A percentile compares a stretch with the other conserved stretches of the same genome.
phyloP scores from a whole-genome alignment of 2,888 invertebrate species.

The Caenorhabditis japonica region DNA sequence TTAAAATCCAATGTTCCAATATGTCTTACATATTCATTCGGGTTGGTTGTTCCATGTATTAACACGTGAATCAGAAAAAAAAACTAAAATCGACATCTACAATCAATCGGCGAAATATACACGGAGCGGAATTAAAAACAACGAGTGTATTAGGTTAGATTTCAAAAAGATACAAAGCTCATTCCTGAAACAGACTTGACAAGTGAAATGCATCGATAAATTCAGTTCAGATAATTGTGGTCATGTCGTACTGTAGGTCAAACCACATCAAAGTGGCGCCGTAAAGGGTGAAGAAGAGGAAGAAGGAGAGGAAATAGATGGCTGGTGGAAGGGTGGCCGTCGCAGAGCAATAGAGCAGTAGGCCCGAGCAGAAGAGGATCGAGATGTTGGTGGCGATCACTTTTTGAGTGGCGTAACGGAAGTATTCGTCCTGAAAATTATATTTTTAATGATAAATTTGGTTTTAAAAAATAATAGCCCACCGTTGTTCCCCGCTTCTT shows the following conservation, averaged over 20 bases:
- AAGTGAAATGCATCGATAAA: slow-evolving; percentile 1
- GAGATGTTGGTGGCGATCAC: slow-evolving; percentile 65
- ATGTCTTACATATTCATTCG: too few relatives aligned
- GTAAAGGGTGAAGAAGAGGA: slow-evolving; percentile 68
- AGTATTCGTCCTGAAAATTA: slow-evolving; percentile 72
- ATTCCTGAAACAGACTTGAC: slow-evolving; percentile 24
- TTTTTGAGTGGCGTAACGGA: slow-evolving; percentile 73
- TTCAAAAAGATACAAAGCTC: slow-evolving; percentile 27
- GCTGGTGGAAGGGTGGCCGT: slow-evolving; percentile 57
- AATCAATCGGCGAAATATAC: slow-evolving; percentile 6
- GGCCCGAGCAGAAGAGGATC: slow-evolving; percentile 62
- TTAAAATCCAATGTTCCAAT: too few relatives aligned
- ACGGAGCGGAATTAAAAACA: slow-evolving; percentile 8
- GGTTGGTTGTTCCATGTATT: too few relatives aligned
- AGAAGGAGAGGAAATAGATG: slow-evolving; percentile 64
- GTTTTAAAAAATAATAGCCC: not conserved
- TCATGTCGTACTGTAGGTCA: slow-evolving; percentile 75
- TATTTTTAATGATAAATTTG: not conserved
- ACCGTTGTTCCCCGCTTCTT: slow-evolving; percentile 69
- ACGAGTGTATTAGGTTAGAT: too few relatives aligned
- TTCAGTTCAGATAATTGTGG: slow-evolving; percentile 59
- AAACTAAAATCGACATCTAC: slow-evolving; percentile 22
- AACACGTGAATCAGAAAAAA: too few relatives aligned
- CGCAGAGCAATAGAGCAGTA: slow-evolving; percentile 64
- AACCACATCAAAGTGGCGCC: slow-evolving; percentile 73